phyloP scores from a whole-genome alignment of 2,113 vertebrate genomes.

The Chaenogobius annularis region DNA sequence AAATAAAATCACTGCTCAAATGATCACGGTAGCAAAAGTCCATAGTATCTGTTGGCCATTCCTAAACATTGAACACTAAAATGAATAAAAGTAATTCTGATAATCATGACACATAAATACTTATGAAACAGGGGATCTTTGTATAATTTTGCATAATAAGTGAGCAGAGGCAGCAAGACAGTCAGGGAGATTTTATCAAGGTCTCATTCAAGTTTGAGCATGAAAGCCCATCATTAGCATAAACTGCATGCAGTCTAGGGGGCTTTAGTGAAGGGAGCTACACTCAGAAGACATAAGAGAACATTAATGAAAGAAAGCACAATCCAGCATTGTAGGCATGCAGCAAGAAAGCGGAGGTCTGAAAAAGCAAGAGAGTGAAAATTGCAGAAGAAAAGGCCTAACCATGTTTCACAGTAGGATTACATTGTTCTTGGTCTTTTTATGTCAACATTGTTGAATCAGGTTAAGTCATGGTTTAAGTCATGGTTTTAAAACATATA shows the following conservation, averaged over 20 bases:
- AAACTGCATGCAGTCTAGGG: constrained; percentile 83
- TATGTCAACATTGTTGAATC: constrained; percentile 79
- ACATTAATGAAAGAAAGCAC: constrained; percentile 64
- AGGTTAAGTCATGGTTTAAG: constrained; percentile 72
- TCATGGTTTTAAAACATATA: background rate
- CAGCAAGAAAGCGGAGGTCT: constrained; percentile 65
- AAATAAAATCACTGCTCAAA: background rate
- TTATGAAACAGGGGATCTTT: constrained; percentile 18
- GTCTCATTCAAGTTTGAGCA: constrained; percentile 83
- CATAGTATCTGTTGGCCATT: background rate
- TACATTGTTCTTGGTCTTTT: constrained; percentile 86
- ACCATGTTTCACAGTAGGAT: constrained; percentile 82
- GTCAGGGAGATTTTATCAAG: constrained; percentile 64
- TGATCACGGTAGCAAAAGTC: background rate
- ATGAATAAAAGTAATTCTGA: background rate
- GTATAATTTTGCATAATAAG: constrained; percentile 1
- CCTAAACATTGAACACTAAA: background rate
- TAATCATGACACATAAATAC: background rate
- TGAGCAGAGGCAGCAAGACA: background rate
- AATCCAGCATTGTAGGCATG: constrained; percentile 65
- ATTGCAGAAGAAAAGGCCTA: constrained; percentile 57
- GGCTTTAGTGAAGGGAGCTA: constrained; percentile 53
- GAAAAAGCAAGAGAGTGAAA: constrained; percentile 70
- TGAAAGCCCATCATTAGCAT: constrained; percentile 88
- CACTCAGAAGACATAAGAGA: constrained; percentile 79